Percentiles rank a stretch among this genome's conserved stretches.
Conservation (phyloP, 2,888 invertebrate species). For the Unio pictorum region DNA sequence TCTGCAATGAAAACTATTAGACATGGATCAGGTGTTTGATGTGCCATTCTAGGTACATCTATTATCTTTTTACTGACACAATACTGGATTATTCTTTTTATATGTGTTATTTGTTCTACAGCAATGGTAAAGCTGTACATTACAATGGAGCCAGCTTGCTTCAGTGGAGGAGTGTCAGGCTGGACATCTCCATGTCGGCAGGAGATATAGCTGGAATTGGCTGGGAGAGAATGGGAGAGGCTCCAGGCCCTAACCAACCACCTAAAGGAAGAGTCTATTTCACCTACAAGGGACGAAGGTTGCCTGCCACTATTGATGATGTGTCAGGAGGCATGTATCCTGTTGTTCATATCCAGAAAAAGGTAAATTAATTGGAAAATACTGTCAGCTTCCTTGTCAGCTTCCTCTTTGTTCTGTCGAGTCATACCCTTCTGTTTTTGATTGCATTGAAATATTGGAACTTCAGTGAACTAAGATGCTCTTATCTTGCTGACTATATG, state of each 20-base stretch:
- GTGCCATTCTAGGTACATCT: too few relatives aligned
- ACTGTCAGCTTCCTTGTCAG: too few relatives aligned
- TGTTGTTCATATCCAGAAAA: conserved; percentile 71
- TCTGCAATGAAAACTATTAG: too few relatives aligned
- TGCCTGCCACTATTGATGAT: conserved; percentile 67
- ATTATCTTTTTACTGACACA: too few relatives aligned
- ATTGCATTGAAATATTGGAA: too few relatives aligned
- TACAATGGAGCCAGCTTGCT: conserved; percentile 71
- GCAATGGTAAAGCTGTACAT: conserved; percentile 71
- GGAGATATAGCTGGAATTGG: conserved; percentile 70
- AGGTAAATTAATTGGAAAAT: conserved; percentile 41
- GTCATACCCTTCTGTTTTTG: too few relatives aligned
- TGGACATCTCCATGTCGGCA: conserved; percentile 64
- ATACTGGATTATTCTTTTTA: too few relatives aligned
- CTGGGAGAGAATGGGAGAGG: conserved; percentile 66
- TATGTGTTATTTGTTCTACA: conserved; percentile 19
- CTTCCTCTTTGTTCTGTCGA: too few relatives aligned
- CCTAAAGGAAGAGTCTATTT: conserved; percentile 69
- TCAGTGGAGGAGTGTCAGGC: conserved; percentile 69
- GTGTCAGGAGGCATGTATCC: conserved; percentile 69
- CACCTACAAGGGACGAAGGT: conserved; percentile 67
- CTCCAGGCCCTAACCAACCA: conserved; percentile 49
- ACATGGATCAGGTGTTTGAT: too few relatives aligned
- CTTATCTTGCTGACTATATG: too few relatives aligned
- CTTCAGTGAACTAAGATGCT: too few relatives aligned